Evolutionary conservation across 2,888 invertebrate species (phyloP).

Genomic region (Teleogryllus oceanicus): DNA sequence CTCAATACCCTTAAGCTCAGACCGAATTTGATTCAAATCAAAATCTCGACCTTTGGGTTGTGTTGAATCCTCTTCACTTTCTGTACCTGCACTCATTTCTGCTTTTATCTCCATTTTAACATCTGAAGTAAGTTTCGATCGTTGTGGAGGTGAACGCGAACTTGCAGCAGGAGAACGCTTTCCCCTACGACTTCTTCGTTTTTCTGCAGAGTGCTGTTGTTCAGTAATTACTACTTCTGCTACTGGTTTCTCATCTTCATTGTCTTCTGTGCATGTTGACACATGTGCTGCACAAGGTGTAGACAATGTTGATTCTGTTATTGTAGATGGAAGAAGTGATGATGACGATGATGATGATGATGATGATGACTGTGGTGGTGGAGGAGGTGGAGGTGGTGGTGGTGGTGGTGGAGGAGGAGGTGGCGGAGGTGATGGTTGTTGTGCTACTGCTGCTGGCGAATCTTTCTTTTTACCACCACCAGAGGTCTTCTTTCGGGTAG

Average conservation of each 20-base stretch:
- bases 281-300: too few relatives aligned
- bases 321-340: neutral
- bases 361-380: neutral
- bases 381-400: neutral
- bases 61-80: constrained; percentile 50
- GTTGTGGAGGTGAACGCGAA: neutral
- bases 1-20: constrained; percentile 76
- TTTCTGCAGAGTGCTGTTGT: neutral
- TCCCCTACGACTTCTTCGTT: neutral
- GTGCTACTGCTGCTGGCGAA: constrained; percentile 30
- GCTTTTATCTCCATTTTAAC: too few relatives aligned
- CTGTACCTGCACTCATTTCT: constrained; percentile 37
- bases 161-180: neutral
- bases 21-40: constrained; percentile 79
- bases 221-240: neutral
- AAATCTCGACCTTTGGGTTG: constrained; percentile 68
- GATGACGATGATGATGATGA: too few relatives aligned
- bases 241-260: too few relatives aligned
- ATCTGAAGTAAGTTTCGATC: too few relatives aligned
- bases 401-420: neutral
- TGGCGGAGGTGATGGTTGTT: neutral
- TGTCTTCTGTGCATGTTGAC: too few relatives aligned
- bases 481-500: neutral
- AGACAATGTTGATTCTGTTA: neutral
- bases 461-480: neutral